A percentile compares a stretch with the other conserved stretches of the same genome.
phyloP scores from a whole-genome alignment of 2,113 vertebrate species.

The Macaca fascicularis region T2T-MFA8v1.1 NC_088387.1:45802001-45802500 shows the following conservation, averaged over 20 bases:
- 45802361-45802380: not conserved
- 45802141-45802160: not conserved
- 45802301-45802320: not conserved
- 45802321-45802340: not conserved
- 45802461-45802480: not conserved
- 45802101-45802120: not conserved
- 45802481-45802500: not conserved
- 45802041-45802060: no score
- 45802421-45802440: constrained; percentile 1
- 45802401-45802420: not conserved
- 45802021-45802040: no score
- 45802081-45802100: not conserved
- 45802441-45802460: not conserved
- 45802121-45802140: not conserved
- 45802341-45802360: not conserved
- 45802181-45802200: not conserved
- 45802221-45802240: not conserved
- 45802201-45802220: not conserved
- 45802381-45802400: not conserved
- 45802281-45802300: not conserved
- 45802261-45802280: not conserved
- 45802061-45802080: no score
- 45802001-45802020: no score
- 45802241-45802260: not conserved
- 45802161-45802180: not conserved